These are phyloP conservation scores for Amphipyra berbera DNA, from an alignment of 2,888 invertebrate genomes.

Conservation along the genomic window DNA sequence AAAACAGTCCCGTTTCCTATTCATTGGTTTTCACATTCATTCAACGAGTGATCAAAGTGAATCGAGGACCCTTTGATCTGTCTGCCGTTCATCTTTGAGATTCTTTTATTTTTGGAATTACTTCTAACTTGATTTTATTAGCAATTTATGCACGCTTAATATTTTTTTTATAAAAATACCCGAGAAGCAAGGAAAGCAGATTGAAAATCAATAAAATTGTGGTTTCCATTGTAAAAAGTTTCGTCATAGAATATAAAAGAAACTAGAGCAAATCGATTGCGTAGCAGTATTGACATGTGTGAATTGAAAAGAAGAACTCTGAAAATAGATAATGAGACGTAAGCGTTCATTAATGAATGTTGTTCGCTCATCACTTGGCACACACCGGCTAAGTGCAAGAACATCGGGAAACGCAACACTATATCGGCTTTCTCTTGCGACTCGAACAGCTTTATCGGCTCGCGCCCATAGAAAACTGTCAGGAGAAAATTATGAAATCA, in stretches of 20 bases:
- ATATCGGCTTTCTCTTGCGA: slow-evolving; percentile 83
- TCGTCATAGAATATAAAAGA: neutral
- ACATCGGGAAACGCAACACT: slow-evolving; percentile 81
- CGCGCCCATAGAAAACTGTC: slow-evolving; percentile 79
- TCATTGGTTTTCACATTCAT: slow-evolving; percentile 52
- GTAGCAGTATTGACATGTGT: too few relatives aligned
- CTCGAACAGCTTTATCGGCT: slow-evolving; percentile 76
- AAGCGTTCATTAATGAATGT: slow-evolving; percentile 6
- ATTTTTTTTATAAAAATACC: neutral
- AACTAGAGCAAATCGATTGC: too few relatives aligned
- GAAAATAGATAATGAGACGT: neutral
- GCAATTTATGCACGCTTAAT: neutral
- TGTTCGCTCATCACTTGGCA: slow-evolving; percentile 64
- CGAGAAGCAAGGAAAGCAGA: neutral
- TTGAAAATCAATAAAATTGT: neutral
- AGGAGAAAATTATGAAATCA: slow-evolving; percentile 84
- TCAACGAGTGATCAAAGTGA: slow-evolving; percentile 52
- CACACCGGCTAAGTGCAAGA: slow-evolving; percentile 69
- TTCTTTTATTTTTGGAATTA: slow-evolving; percentile 3
- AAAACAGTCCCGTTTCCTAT: slow-evolving; percentile 42
- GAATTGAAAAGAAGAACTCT: neutral
- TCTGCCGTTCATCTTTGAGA: slow-evolving; percentile 10
- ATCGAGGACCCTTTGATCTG: slow-evolving; percentile 48
- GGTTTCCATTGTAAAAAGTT: neutral
- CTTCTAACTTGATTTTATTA: neutral